A percentile compares a stretch with the other conserved stretches of the same genome.
These are phyloP conservation scores for Musca vetustissima DNA, from an alignment of 1,140 invertebrate species.

Conservation along the genomic window DNA sequence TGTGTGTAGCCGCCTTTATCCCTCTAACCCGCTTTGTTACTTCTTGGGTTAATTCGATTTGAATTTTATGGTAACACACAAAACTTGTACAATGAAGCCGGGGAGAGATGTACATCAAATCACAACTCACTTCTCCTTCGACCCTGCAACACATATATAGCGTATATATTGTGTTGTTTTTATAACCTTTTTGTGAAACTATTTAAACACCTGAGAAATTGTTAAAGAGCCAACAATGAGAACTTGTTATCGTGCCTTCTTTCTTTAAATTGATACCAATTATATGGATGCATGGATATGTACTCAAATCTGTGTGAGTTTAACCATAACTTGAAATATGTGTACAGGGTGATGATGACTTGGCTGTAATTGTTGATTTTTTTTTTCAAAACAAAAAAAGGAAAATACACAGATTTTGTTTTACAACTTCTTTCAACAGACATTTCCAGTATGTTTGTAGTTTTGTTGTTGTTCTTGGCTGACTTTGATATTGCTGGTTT, in stretches of 20 bases:
- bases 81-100: neutral
- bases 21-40: neutral
- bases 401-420: no score
- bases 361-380: neutral
- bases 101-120: neutral
- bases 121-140: neutral
- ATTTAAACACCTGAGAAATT: slow-evolving; percentile 18
- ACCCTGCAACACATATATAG: neutral
- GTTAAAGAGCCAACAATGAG: slow-evolving; percentile 6
- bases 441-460: no score
- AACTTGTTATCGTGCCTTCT: neutral
- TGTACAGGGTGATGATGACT: slow-evolving; percentile 14
- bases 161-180: neutral
- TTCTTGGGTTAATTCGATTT: neutral
- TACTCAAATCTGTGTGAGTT: slow-evolving; percentile 3
- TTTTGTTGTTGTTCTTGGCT: no score
- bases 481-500: no score
- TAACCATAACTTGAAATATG: neutral
- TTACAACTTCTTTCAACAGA: no score
- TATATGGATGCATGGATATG: no score
- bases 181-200: slow-evolving; percentile 6
- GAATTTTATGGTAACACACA: neutral
- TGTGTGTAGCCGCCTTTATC: neutral
- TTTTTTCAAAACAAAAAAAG: neutral
- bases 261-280: no score